Evolutionary conservation across 2,113 vertebrate genomes (phyloP).

Genomic region (Seriola dumerili): DNA sequence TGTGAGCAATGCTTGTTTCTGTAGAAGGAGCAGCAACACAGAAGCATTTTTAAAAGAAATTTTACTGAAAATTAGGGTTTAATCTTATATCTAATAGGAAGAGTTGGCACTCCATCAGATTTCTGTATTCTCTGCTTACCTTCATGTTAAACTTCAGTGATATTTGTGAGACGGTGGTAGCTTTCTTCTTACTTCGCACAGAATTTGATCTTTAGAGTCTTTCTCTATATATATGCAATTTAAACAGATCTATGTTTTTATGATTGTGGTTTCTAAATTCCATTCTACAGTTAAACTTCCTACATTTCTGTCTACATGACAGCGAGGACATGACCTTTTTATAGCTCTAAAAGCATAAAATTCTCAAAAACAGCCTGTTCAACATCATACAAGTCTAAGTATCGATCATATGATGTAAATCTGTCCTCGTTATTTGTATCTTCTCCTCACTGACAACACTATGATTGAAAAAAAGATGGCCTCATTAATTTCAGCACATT

Average conservation of each 20-base stretch:
- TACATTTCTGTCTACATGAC: neutral
- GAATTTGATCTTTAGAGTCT: neutral
- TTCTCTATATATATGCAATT: neutral
- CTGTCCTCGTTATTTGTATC: neutral
- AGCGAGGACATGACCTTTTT: neutral
- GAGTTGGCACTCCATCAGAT: neutral
- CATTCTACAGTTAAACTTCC: neutral
- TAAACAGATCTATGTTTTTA: neutral
- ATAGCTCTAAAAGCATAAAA: neutral
- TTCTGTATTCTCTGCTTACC: neutral
- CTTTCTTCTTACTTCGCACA: neutral
- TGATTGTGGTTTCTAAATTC: neutral
- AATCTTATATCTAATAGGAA: neutral
- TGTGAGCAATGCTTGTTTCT: neutral
- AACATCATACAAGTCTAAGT: neutral
- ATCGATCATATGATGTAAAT: neutral
- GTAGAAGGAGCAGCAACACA: neutral
- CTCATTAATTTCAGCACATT: conserved; percentile 9
- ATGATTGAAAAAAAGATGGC: neutral
- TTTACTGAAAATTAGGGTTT: conserved; percentile 1
- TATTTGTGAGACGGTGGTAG: neutral
- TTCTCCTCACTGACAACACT: neutral
- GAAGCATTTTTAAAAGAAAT: neutral
- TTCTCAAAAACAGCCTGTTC: neutral
- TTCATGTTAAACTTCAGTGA: neutral